Conservation (phyloP, 2,113 vertebrate species). For the Brachyistius frenatus region DNA sequence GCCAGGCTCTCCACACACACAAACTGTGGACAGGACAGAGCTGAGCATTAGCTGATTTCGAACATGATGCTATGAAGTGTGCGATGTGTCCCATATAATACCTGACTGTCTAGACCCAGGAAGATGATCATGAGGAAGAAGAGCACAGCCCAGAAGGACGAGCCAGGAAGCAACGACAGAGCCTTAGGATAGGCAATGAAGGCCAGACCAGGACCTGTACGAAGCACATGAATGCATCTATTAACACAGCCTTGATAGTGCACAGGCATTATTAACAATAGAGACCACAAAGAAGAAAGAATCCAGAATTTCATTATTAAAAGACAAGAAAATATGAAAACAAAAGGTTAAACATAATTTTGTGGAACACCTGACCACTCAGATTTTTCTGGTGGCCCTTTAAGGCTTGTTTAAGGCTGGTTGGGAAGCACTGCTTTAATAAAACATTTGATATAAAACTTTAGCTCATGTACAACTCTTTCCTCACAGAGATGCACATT, state of each 20-base stretch:
- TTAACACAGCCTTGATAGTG: not conserved
- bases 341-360: too few species aligned
- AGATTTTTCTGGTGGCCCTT: too few species aligned
- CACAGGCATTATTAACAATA: not conserved
- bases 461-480: too few species aligned
- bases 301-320: too few species aligned
- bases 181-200: constrained; percentile 91
- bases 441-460: too few species aligned
- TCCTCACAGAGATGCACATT: too few species aligned
- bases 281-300: not conserved
- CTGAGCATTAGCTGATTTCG: not conserved
- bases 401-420: too few species aligned
- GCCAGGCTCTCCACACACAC: constrained; percentile 94
- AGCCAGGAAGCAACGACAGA: constrained; percentile 88
- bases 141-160: constrained; percentile 92
- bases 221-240: not conserved
- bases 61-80: not conserved
- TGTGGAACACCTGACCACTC: too few species aligned
- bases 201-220: constrained; percentile 88
- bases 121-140: constrained; percentile 96
- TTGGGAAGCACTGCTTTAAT: too few species aligned
- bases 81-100: constrained; percentile 9
- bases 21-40: constrained; percentile 82
- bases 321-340: too few species aligned
- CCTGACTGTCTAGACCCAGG: constrained; percentile 93